phyloP scores from a whole-genome alignment of 2,888 invertebrate species.

The Neoaliturus tenellus region DNA sequence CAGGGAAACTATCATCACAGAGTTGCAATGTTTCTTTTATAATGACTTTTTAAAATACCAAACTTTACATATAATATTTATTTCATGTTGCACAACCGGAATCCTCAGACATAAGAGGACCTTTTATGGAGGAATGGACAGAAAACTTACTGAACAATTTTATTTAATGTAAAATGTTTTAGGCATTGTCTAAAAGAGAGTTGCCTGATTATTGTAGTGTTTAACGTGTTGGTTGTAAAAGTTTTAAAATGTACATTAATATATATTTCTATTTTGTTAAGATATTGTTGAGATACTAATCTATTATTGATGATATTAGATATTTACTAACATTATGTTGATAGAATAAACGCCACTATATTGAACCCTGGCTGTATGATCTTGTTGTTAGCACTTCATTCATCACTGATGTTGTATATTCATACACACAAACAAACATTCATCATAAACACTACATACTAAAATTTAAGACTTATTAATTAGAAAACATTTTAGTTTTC shows the following conservation, averaged over 20 bases:
- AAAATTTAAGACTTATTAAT: too few species aligned
- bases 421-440: too few species aligned
- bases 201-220: conserved; percentile 43
- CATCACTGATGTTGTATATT: too few species aligned
- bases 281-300: conserved; percentile 47
- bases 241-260: conserved; percentile 44
- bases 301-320: conserved; percentile 39
- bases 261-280: conserved; percentile 50
- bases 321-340: conserved; percentile 21
- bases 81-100: too few species aligned
- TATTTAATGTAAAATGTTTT: conserved; percentile 21
- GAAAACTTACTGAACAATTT: conserved; percentile 49
- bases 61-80: too few species aligned
- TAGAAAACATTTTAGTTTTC: too few species aligned
- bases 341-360: not conserved
- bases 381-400: conserved; percentile 25
- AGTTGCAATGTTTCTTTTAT: too few species aligned
- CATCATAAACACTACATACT: too few species aligned
- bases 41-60: too few species aligned
- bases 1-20: too few species aligned
- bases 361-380: not conserved
- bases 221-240: conserved; percentile 39
- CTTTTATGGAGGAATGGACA: too few species aligned
- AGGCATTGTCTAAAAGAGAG: conserved; percentile 39
- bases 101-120: too few species aligned